Evolutionary conservation across 53 echinoderm and acorn worm species (phyloP), one percentile per base, ranked within the genome.

Genomic region (Arbacia lixula): DNA sequence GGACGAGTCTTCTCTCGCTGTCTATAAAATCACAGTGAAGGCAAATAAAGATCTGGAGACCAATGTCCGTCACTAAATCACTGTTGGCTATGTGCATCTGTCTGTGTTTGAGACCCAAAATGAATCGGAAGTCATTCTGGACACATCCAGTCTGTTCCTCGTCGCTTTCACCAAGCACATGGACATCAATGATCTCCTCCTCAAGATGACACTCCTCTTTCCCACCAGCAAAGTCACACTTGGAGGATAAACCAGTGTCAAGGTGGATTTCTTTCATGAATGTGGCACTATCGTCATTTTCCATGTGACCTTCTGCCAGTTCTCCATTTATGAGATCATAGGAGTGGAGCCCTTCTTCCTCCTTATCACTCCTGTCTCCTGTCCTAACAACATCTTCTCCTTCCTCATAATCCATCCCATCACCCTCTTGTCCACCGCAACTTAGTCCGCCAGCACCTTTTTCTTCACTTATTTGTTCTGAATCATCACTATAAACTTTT

Each of bases 21-120:
- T 82, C 61, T 60, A 79, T 0, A 27, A 79, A 79, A 17, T 79
- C 79, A 79, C 79, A 79, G 27, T 79, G 79, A 16, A 79, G 79
- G 19, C 79, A 79, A 36, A 79, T 79, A 19, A 79, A 79, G 5
- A 79, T 61, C 25, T 79, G 79, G 60, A 79, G 37, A 16, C 79
- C 79, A 8, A 79, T 79, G 19, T 79, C 61, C 29, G 79, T 60
- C 5, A 60, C 61, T 5, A 60, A 12, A 22, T 61, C 40, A 36
- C 38, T 24, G 42, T 79, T 40, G 5, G 79, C 61, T 21, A 79
- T 79, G 28, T 42, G 79, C 25, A 79, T 39, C 42, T 61, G 37
- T 6, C 49, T 8, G 42, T 79, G 79, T 29, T 41, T 21, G 16
- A 79, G 79, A 24, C 79, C 79, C 25, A 61, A 79, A 36, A 79